Evolutionary conservation across 2,888 invertebrate species (phyloP), one percentile per base, ranked within the genome.

Genomic region (Tolmerus cingulatus): DNA sequence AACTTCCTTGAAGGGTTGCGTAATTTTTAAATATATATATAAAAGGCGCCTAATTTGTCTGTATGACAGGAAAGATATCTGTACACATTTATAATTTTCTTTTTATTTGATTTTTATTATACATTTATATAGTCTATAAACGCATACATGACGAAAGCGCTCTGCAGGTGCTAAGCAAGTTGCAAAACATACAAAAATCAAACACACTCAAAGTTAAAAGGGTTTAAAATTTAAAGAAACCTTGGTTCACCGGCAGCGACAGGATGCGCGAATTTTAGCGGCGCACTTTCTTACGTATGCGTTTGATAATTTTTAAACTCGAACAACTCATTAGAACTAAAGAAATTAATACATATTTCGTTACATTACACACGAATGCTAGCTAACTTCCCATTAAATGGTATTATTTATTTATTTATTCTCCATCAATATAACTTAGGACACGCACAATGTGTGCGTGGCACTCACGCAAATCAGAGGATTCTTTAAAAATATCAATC

Each of bases 1-100:
- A 86, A 86, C 78, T 86, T 86, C 86, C 86, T 86, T 86, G 30
- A 86, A 86, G 86, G 86, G 86, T 78, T 86, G 86, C 86, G 78
- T 86, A 86, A 86, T 86, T 86, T 79, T 86, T 86, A 78, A 86
- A 76, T 78, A 86, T 86, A 86, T 86, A 86, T 86, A 86, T 86
- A 86, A 86, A 86, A 86, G 86, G 86, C 86, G 86, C 86, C 86
- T 86, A 86, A 86, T 23, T 51, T 51, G 66, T 86, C 74, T 86
- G 27, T 86, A 77, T 77, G 74, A 77, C 76, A 86, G 76, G 55
- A 74, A 74, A 74, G 74, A 46, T 74, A 79, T 86, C 86, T 86
- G 86, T 86, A 86, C 86, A 86, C 78, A 78, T 79, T 77, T 51
- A 76, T 66, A 27, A 66, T 66, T 12, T 66, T 23, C 23, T 57